phyloP scores from a whole-genome alignment of 2,113 vertebrate species.

The Sceloporus undulatus region DNA sequence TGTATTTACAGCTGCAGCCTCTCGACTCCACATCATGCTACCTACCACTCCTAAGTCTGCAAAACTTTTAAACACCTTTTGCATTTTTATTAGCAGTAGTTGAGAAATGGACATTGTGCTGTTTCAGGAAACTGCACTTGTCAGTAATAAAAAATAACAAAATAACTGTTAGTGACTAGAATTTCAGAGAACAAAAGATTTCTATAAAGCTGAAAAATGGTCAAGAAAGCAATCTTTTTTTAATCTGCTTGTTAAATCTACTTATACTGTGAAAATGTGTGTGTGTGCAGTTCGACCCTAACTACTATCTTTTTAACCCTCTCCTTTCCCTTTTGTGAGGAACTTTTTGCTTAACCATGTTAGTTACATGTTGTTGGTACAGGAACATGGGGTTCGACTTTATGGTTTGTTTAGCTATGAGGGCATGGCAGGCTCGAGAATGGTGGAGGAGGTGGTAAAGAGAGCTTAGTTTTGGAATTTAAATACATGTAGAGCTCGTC shows the following conservation, averaged over 20 bases:
- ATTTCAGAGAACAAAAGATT: conserved; percentile 55
- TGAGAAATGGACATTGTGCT: not conserved
- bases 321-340: conserved; percentile 46
- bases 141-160: conserved; percentile 10
- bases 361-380: conserved; percentile 71
- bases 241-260: conserved; percentile 54
- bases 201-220: not conserved
- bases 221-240: conserved; percentile 52
- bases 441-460: conserved; percentile 68
- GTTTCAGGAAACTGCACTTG: conserved; percentile 21
- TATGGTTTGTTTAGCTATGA: conserved; percentile 84
- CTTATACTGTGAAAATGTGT: conserved; percentile 1
- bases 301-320: conserved; percentile 12
- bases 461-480: conserved; percentile 87
- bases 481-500: conserved; percentile 84
- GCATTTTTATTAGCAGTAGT: conserved; percentile 17
- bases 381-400: conserved; percentile 76
- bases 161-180: conserved; percentile 46
- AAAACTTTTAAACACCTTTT: conserved; percentile 36
- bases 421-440: conserved; percentile 80
- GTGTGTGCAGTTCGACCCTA: not conserved
- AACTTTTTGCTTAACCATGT: conserved; percentile 60
- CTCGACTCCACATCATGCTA: not conserved
- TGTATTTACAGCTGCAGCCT: not conserved
- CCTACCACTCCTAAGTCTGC: not conserved